phyloP scores from a whole-genome alignment of 2,888 invertebrate genomes.

The Ommatoiulus sabulosus region DNA sequence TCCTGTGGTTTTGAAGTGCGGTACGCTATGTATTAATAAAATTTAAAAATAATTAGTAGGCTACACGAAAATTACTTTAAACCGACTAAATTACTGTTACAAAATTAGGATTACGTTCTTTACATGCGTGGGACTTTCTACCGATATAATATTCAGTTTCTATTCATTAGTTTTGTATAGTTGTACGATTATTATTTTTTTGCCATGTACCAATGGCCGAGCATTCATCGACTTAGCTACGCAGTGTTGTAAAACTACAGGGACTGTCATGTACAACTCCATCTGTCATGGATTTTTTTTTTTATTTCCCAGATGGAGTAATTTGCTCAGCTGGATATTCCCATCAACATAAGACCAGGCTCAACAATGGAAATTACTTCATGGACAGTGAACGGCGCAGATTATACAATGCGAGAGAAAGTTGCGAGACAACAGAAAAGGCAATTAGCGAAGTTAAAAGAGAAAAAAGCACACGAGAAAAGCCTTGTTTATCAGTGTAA shows the following conservation, averaged over 20 bases:
- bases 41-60: no score
- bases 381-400: conserved; percentile 27
- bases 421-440: conserved; percentile 28
- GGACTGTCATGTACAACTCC: conserved; percentile 18
- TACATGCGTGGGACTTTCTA: no score
- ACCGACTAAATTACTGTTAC: no score
- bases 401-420: conserved; percentile 28
- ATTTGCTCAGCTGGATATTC: conserved; percentile 34
- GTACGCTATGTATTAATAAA: no score
- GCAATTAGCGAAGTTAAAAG: conserved; percentile 34
- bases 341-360: conserved; percentile 28
- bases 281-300: conserved; percentile 25
- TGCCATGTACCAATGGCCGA: background rate
- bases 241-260: background rate
- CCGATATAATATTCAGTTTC: background rate
- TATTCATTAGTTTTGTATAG: background rate
- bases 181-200: background rate
- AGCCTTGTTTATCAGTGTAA: conserved; percentile 13
- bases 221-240: background rate
- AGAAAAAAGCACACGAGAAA: background rate
- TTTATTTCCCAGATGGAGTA: conserved; percentile 34
- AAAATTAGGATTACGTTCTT: no score
- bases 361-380: conserved; percentile 28
- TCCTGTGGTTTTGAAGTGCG: no score
- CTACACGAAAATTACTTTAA: no score